Evolutionary conservation across 2,888 invertebrate genomes (phyloP).

Genomic region (Augiades crinisus): DNA sequence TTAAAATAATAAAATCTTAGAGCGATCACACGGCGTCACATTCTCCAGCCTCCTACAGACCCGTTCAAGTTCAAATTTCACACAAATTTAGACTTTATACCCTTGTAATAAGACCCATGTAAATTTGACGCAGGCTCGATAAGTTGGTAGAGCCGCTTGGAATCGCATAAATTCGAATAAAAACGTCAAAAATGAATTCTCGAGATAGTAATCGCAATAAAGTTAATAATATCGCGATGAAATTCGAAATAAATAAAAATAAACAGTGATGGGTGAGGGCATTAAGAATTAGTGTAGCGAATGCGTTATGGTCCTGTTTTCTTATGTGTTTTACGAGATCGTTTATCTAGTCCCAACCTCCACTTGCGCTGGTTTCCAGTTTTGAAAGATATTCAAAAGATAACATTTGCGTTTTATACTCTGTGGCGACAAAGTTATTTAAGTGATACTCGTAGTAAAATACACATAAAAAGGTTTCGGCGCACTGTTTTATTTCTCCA

Average conservation of each 20-base stretch:
- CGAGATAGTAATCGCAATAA: conserved; percentile 79
- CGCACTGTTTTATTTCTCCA: too few relatives aligned
- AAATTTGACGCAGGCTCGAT: conserved; percentile 21
- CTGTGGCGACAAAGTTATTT: too few relatives aligned
- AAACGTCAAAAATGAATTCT: conserved; percentile 79
- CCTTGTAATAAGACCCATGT: conserved; percentile 35
- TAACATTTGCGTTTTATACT: not conserved
- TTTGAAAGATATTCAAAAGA: not conserved
- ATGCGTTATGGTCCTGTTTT: conserved; percentile 33
- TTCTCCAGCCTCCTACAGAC: conserved; percentile 43
- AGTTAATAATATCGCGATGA: conserved; percentile 78
- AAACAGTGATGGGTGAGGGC: conserved; percentile 56
- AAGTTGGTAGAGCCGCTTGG: conserved; percentile 46
- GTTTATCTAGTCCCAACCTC: conserved; percentile 10
- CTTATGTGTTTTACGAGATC: conserved; percentile 32
- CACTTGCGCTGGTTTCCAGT: not conserved
- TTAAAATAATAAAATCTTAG: conserved; percentile 78
- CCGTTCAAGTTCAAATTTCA: conserved; percentile 32
- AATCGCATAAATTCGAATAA: conserved; percentile 78
- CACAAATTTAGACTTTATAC: conserved; percentile 48
- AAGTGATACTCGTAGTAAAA: too few relatives aligned
- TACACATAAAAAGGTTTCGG: too few relatives aligned
- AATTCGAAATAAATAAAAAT: conserved; percentile 74
- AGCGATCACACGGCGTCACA: conserved; percentile 70
- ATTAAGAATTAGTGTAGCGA: conserved; percentile 66